These are phyloP conservation scores for Fragum sueziense DNA, from an alignment of 2,888 invertebrate species.

Conservation along the genomic window DNA sequence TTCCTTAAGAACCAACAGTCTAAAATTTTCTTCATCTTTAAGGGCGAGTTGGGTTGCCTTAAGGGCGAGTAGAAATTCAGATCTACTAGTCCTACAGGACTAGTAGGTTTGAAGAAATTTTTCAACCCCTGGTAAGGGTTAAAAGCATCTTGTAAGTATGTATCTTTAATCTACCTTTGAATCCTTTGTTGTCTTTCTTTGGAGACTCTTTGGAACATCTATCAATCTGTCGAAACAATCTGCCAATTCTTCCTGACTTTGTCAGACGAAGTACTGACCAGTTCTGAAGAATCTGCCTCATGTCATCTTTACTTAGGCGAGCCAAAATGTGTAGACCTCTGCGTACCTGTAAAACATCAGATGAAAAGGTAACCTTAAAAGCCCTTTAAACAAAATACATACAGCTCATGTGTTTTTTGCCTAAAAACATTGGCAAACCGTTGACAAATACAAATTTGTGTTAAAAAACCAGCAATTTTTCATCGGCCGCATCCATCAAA, in stretches of 20 bases:
- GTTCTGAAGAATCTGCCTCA: slow-evolving; percentile 1
- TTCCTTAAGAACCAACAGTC: too few species aligned
- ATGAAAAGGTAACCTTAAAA: neutral
- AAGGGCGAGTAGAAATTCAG: too few species aligned
- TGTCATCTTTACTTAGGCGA: slow-evolving; percentile 5
- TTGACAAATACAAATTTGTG: too few species aligned
- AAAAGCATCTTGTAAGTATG: neutral
- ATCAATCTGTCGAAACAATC: slow-evolving; percentile 3
- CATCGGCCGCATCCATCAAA: too few species aligned
- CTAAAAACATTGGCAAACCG: too few species aligned
- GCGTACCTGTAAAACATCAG: neutral
- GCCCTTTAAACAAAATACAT: too few species aligned
- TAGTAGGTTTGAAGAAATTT: too few species aligned
- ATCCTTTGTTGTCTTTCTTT: slow-evolving; percentile 14
- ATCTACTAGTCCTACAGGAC: too few species aligned
- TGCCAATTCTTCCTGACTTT: neutral
- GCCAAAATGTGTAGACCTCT: slow-evolving; percentile 2
- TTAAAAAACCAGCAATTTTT: too few species aligned
- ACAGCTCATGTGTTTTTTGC: too few species aligned
- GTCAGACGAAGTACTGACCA: neutral
- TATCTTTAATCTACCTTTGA: neutral
- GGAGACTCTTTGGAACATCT: slow-evolving; percentile 14
- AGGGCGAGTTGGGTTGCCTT: too few species aligned
- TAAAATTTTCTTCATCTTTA: neutral
- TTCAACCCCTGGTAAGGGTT: too few species aligned